These are phyloP conservation scores for Glaucopsyche alexis DNA, from an alignment of 2,888 invertebrate species.

Conservation along the genomic window DNA sequence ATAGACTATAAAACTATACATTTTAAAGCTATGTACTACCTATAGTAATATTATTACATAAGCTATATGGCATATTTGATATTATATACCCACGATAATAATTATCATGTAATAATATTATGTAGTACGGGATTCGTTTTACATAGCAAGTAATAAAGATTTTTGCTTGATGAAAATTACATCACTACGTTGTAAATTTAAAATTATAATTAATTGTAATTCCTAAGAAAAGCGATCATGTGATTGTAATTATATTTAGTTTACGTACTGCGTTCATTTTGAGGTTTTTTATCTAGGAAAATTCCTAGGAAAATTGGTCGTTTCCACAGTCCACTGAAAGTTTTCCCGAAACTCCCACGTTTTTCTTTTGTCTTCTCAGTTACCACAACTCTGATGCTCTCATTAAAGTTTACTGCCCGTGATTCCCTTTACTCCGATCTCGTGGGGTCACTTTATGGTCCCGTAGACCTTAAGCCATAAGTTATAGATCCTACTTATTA, in stretches of 20 bases:
- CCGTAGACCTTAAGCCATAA: too few species aligned
- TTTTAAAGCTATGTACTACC: background rate
- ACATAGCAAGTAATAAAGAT: background rate
- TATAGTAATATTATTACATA: background rate
- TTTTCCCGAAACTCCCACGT: too few species aligned
- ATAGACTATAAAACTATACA: background rate
- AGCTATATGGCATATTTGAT: background rate
- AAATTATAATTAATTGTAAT: background rate
- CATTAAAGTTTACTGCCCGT: too few species aligned
- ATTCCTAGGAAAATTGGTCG: background rate
- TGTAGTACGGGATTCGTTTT: background rate
- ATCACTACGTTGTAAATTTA: background rate
- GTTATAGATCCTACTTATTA: too few species aligned
- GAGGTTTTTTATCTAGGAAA: background rate
- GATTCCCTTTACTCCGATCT: too few species aligned
- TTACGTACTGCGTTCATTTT: background rate
- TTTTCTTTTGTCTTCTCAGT: too few species aligned
- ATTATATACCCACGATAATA: background rate
- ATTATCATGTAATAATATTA: background rate
- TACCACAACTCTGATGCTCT: too few species aligned
- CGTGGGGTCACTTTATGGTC: too few species aligned
- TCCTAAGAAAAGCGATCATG: background rate
- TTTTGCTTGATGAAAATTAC: background rate
- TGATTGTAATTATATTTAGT: conserved; percentile 3
- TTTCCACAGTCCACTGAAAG: too few species aligned